Evolutionary conservation across 2,888 invertebrate species (phyloP).

Genomic region (Leucophenga maculata): DNA sequence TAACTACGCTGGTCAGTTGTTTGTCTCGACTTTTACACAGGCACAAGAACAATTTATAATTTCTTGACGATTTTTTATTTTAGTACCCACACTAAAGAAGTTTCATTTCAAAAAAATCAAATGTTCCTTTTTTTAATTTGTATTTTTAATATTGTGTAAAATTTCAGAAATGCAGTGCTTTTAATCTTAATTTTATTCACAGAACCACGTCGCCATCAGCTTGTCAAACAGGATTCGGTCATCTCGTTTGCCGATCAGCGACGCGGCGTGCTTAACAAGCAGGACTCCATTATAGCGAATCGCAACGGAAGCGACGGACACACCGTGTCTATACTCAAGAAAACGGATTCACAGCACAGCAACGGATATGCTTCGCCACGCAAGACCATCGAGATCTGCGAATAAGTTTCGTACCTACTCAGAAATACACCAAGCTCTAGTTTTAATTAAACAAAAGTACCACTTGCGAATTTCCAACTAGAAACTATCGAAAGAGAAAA

Average conservation of each 20-base stretch:
- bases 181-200: conserved; percentile 12
- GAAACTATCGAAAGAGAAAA: not conserved
- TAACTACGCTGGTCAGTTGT: too few relatives aligned
- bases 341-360: conserved; percentile 70
- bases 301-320: conserved; percentile 66
- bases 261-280: conserved; percentile 69
- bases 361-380: conserved; percentile 67
- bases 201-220: conserved; percentile 70
- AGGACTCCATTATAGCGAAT: conserved; percentile 71
- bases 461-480: conserved; percentile 31
- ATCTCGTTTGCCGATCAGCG: conserved; percentile 72
- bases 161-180: not conserved
- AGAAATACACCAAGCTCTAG: not conserved
- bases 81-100: too few relatives aligned
- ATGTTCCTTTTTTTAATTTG: not conserved
- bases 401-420: conserved; percentile 48
- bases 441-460: conserved; percentile 9
- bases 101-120: too few relatives aligned
- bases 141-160: too few relatives aligned
- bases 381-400: conserved; percentile 70
- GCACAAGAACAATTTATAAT: too few relatives aligned
- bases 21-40: too few relatives aligned
- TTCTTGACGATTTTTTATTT: too few relatives aligned
- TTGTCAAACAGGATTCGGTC: conserved; percentile 72
- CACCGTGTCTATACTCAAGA: conserved; percentile 71